Base-by-base conservation (phyloP, 2,113 vertebrate species). In the Antennarius striatus region DNA sequence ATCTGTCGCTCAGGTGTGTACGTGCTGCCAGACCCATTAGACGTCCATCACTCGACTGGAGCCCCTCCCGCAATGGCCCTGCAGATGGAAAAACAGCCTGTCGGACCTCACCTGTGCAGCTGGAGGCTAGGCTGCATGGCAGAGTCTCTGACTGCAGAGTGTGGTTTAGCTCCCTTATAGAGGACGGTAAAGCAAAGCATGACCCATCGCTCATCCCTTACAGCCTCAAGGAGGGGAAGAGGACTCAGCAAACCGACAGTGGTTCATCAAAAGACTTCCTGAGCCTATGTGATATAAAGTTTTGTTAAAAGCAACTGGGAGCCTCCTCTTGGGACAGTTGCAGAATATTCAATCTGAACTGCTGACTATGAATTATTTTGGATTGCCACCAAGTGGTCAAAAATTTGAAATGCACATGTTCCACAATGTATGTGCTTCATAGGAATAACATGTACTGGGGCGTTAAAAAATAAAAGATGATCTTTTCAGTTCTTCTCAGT, bases 51-150 rank as follows among this genome's bases (percentile, higher is more conserved):
- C 69, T 90, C 71, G 48, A 51, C 71, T 62, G 50, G 29, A 59
- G 54, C 54, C 64, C 32, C 62, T 39, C 46, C 30, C 13, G 4
- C 51, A 10, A 10, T 7, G 6, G n/a, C 4, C 10, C 10, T 36
- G 43, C 12, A 22, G 22, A 10, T 17, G 4, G 6, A 36, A 43
- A 74, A 58, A 80, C 39, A 52, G 39, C 51, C 29, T 47, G 48
- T 75, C 3, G 30, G 80, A 83, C 68, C 43, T 72, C 87, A 91
- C 85, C 89, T 90, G 86, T 79, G 63, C 69, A 73, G 79, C 82
- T 89, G 83, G 87, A 70, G 85, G 73, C 72, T 86, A 58, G 4
- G 69, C 61, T 54, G 46, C 62, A 79, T 61, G 72, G 78, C 63
- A 85, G 73, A 81, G 73, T 32, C 73, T 57, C 30, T 36, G 14